Evolutionary conservation across 2,113 vertebrate species (phyloP).

Genomic region (Neolamprologus sp.): DNA sequence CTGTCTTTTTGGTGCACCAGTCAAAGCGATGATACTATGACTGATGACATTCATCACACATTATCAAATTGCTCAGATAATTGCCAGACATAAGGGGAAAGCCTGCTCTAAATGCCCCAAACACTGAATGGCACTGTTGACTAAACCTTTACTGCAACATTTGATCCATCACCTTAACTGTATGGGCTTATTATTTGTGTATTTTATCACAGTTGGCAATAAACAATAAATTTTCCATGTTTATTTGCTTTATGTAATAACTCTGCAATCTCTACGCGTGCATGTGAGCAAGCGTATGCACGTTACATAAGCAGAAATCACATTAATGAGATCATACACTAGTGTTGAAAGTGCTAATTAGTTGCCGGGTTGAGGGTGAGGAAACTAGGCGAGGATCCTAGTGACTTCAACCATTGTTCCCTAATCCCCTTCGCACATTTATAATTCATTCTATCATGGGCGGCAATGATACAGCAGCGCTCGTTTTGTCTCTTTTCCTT

Average conservation of each 20-base stretch:
- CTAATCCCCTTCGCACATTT: conserved; percentile 66
- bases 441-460: conserved; percentile 66
- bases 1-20: conserved; percentile 3
- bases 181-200: background rate
- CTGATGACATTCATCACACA: conserved; percentile 52
- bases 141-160: conserved; percentile 25
- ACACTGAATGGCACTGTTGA: background rate
- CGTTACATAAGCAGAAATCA: conserved; percentile 64
- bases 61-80: conserved; percentile 52
- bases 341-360: conserved; percentile 72
- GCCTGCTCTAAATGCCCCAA: background rate
- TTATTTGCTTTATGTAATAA: conserved; percentile 53
- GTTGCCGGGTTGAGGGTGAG: conserved; percentile 55
- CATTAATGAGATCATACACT: conserved; percentile 69
- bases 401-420: conserved; percentile 62
- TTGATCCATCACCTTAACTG: conserved; percentile 11
- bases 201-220: background rate
- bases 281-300: conserved; percentile 1
- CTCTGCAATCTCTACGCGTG: conserved; percentile 13
- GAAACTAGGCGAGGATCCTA: conserved; percentile 62
- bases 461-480: conserved; percentile 32
- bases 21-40: conserved; percentile 25
- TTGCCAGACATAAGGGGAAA: conserved; percentile 26
- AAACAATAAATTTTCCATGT: conserved; percentile 40
- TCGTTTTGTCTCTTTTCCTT: conserved; percentile 49